phyloP scores from a whole-genome alignment of 2,888 invertebrate species.

The Himalopsyche kuldschensis region DNA sequence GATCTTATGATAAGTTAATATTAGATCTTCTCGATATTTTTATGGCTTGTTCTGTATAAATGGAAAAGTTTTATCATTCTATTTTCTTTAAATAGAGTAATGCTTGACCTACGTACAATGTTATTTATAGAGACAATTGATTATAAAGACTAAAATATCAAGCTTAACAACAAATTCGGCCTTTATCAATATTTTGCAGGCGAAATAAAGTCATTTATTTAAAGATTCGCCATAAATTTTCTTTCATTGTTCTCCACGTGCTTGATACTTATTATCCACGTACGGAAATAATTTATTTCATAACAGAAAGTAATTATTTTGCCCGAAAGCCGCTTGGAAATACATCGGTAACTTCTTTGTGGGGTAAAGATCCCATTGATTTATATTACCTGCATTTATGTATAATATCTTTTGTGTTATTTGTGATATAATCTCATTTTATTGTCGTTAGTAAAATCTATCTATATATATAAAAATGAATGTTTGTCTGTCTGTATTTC shows the following conservation, averaged over 20 bases:
- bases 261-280: constrained; percentile 7
- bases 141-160: neutral
- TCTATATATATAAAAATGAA: no score
- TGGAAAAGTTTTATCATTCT: no score
- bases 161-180: neutral
- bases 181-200: neutral
- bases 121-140: no score
- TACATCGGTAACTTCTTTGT: neutral
- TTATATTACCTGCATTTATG: neutral
- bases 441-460: no score
- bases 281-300: constrained; percentile 14
- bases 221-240: constrained; percentile 13
- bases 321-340: neutral
- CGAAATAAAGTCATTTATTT: neutral
- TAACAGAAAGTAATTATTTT: constrained; percentile 6
- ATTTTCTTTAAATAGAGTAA: no score
- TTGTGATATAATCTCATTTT: no score
- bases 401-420: no score
- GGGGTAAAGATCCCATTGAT: neutral
- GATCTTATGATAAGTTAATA: no score
- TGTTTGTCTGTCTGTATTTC: no score
- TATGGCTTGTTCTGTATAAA: no score
- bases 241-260: neutral
- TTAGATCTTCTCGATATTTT: no score
- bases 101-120: no score